phyloP scores from a whole-genome alignment of 2,888 invertebrate genomes.

The Hesperia comma region DNA sequence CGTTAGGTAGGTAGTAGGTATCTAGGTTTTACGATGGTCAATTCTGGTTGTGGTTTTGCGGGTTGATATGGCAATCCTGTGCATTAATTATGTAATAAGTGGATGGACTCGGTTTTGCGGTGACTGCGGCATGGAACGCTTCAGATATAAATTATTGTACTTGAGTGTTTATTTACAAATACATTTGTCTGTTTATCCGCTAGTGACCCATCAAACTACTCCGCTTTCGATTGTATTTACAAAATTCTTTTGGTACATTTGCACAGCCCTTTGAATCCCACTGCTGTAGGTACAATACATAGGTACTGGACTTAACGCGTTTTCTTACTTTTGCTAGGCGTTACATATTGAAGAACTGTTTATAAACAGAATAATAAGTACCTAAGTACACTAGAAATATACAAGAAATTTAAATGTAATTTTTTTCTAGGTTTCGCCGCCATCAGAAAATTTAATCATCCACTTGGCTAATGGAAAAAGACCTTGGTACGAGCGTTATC shows the following conservation, averaged over 20 bases:
- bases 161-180: too few relatives aligned
- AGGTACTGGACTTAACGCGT: too few relatives aligned
- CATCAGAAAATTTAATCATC: slow-evolving; percentile 86
- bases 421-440: slow-evolving; percentile 86
- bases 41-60: background rate
- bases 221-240: too few relatives aligned
- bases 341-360: too few relatives aligned
- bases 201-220: too few relatives aligned
- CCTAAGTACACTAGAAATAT: background rate
- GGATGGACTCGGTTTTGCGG: background rate
- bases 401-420: too few relatives aligned
- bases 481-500: slow-evolving; percentile 96
- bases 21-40: background rate
- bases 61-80: slow-evolving; percentile 2
- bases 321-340: too few relatives aligned
- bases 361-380: too few relatives aligned
- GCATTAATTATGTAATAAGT: background rate
- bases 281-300: too few relatives aligned
- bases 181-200: too few relatives aligned
- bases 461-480: slow-evolving; percentile 75
- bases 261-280: too few relatives aligned
- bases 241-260: too few relatives aligned
- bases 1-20: background rate
- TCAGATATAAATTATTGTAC: background rate
- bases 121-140: background rate